phyloP scores from a whole-genome alignment of 2,797 vertebrate species.

The Hemibagrus guttatus region DNA sequence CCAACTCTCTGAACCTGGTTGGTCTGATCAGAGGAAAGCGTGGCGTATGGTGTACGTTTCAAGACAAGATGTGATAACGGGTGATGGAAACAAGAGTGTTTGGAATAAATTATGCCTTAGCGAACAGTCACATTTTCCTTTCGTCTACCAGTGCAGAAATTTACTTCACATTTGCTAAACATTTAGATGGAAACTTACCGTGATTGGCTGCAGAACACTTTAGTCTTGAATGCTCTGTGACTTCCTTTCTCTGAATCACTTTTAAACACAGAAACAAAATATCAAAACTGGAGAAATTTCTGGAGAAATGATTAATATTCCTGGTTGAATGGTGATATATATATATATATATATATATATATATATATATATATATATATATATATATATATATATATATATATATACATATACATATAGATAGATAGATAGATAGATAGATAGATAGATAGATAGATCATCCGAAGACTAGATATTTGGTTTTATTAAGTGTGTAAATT shows the following conservation, averaged over 20 bases:
- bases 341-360: too few species aligned
- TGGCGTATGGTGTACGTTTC: background rate
- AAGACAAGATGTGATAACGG: background rate
- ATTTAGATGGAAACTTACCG: constrained; percentile 9
- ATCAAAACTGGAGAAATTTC: background rate
- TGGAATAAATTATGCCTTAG: constrained; percentile 5
- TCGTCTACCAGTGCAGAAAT: background rate
- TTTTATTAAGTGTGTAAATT: background rate
- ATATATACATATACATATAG: too few species aligned
- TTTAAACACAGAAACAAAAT: background rate
- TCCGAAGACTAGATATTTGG: background rate
- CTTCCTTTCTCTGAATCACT: constrained; percentile 12
- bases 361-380: too few species aligned
- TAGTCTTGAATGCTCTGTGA: background rate
- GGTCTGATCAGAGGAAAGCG: constrained; percentile 4
- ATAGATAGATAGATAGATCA: too few species aligned
- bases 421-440: too few species aligned
- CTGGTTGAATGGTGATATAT: background rate
- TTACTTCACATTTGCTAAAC: constrained; percentile 15
- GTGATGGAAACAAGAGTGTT: constrained; percentile 16
- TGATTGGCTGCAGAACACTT: background rate
- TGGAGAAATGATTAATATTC: background rate
- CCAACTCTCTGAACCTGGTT: background rate
- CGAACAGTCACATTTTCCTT: constrained; percentile 14
- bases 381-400: too few species aligned